Conservation (phyloP, 2,797 vertebrate genomes). For the Erethizon dorsatum region DNA sequence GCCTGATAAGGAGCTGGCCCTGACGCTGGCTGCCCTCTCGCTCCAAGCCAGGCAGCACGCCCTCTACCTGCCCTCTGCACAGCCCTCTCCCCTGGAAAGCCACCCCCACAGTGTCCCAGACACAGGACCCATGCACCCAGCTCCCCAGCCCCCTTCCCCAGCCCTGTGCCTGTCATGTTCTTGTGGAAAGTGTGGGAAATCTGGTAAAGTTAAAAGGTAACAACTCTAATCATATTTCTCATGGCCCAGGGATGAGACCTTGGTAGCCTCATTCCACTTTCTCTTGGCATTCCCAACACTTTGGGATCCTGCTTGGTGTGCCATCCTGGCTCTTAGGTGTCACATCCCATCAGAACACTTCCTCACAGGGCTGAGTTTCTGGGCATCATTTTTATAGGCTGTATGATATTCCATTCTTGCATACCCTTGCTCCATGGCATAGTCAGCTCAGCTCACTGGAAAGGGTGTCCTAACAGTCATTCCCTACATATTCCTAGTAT, state of each 20-base stretch:
- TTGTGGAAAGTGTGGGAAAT: neutral
- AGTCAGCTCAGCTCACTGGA: neutral
- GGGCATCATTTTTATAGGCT: neutral
- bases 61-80: neutral
- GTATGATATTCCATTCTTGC: too few relatives aligned
- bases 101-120: neutral
- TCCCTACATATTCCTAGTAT: fast-evolving
- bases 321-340: too few relatives aligned
- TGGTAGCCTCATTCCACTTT: neutral
- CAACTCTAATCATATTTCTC: neutral
- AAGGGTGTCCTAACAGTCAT: neutral
- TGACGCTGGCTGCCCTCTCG: neutral
- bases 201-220: neutral
- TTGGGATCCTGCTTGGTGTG: neutral
- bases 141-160: neutral
- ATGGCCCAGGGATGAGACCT: fast-evolving
- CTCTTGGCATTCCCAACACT: fast-evolving
- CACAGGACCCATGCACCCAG: fast-evolving
- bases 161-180: neutral
- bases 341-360: fast-evolving
- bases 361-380: neutral
- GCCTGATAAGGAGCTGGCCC: conserved; percentile 51
- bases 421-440: fast-evolving
- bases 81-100: neutral
- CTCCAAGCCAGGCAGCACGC: neutral